These are phyloP conservation scores for Amphiprion percula DNA, from an alignment of 2,113 vertebrate genomes.

Conservation along the genomic window DNA sequence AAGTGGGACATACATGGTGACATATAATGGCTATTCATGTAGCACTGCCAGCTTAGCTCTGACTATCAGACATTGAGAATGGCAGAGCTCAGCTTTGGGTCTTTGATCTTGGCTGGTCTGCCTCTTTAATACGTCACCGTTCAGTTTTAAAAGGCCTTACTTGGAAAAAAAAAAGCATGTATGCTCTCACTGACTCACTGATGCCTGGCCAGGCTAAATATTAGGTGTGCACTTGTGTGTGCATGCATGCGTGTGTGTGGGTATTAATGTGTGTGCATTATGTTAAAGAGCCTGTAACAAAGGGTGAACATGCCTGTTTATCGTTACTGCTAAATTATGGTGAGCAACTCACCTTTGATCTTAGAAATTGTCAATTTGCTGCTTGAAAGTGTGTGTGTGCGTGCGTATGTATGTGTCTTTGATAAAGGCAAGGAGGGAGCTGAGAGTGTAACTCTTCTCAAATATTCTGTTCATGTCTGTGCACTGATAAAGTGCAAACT, in stretches of 20 bases:
- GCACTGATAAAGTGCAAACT: conserved; percentile 35
- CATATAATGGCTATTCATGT: conserved; percentile 45
- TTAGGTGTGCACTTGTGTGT: conserved; percentile 6
- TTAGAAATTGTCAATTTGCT: conserved; percentile 57
- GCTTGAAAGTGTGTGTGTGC: conserved; percentile 45
- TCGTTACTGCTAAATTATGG: conserved; percentile 63
- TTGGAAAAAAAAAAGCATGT: conserved; percentile 36
- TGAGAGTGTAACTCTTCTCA: conserved; percentile 31
- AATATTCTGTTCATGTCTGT: conserved; percentile 15
- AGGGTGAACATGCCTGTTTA: conserved; percentile 62
- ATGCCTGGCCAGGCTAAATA: conserved; percentile 30
- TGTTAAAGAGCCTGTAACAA: conserved; percentile 7
- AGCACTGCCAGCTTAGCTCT: conserved; percentile 22
- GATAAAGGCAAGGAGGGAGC: conserved; percentile 20
- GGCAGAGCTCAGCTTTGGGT: conserved; percentile 50
- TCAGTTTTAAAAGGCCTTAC: conserved; percentile 57
- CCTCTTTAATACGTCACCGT: conserved; percentile 68
- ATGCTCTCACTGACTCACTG: conserved; percentile 26
- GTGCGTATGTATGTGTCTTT: conserved; percentile 6
- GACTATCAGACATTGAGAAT: conserved; percentile 47
- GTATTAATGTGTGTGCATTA: neutral
- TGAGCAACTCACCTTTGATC: conserved; percentile 69
- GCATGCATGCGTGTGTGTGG: neutral
- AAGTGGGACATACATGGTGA: conserved; percentile 26
- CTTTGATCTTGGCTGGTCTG: conserved; percentile 73